Conservation (phyloP, 2,113 vertebrate species). For the Gallinago jamesoni region DNA sequence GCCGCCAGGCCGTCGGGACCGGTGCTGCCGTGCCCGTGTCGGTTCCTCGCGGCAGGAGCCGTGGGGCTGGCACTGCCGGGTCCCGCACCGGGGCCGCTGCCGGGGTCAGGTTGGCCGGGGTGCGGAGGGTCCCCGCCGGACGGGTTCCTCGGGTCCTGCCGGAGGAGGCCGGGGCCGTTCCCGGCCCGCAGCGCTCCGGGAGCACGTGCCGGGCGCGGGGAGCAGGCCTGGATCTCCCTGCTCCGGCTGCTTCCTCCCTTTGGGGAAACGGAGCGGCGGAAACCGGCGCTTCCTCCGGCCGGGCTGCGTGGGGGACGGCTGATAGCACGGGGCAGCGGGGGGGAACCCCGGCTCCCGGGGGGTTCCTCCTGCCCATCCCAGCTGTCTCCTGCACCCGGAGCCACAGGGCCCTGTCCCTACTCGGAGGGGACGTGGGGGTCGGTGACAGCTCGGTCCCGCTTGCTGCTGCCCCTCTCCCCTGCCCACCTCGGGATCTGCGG, state of each 20-base stretch:
- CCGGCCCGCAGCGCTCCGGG: not conserved
- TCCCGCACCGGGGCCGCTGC: not conserved
- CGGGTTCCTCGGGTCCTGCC: not conserved
- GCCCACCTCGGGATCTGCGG: accelerated
- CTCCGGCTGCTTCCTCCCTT: conserved; percentile 34
- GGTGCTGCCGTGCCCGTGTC: not conserved
- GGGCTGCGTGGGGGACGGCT: not conserved
- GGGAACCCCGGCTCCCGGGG: not conserved
- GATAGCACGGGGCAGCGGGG: not conserved
- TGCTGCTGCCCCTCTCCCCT: not conserved
- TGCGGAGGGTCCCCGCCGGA: not conserved
- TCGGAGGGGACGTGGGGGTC: accelerated
- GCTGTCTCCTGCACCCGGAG: not conserved
- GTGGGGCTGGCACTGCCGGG: not conserved
- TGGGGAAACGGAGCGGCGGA: not conserved
- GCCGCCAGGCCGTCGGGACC: not conserved
- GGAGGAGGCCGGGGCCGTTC: not conserved
- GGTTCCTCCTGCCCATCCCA: not conserved
- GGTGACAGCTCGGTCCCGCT: not conserved
- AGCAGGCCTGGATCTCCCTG: not conserved
- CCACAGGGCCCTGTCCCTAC: accelerated
- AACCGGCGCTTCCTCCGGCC: conserved; percentile 30
- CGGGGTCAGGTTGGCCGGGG: not conserved
- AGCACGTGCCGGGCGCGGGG: not conserved
- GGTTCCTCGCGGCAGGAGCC: not conserved